Conservation (phyloP, 2,888 invertebrate species). For the Sesia apiformis region DNA sequence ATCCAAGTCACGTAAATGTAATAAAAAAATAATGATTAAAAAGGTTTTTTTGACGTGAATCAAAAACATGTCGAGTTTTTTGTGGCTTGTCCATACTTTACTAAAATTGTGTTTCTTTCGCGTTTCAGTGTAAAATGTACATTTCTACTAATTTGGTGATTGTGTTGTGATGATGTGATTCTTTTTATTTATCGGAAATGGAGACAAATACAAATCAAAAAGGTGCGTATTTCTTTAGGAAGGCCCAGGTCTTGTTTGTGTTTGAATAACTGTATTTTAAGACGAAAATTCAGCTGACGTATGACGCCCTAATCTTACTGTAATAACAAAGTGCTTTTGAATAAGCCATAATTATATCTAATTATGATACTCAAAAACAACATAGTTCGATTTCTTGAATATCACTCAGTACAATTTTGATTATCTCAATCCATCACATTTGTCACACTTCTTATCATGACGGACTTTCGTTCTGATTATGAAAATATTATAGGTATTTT, state of each 20-base stretch:
- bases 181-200: conserved; percentile 43
- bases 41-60: background rate
- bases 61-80: conserved; percentile 3
- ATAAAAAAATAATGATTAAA: background rate
- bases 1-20: no score
- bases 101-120: conserved; percentile 1
- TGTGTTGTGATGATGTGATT: conserved; percentile 60
- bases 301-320: conserved; percentile 21
- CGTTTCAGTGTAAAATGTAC: conserved; percentile 15
- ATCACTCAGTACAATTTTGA: no score
- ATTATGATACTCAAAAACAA: no score
- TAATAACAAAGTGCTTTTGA: background rate
- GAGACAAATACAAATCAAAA: conserved; percentile 64
- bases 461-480: no score
- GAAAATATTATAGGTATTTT: no score
- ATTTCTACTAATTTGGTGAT: conserved; percentile 10
- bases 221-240: conserved; percentile 44
- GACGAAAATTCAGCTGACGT: conserved; percentile 42
- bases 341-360: no score
- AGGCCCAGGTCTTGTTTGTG: conserved; percentile 51
- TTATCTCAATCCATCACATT: no score
- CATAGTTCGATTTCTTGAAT: no score
- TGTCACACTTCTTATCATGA: no score
- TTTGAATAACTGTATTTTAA: conserved; percentile 63
- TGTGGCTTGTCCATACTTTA: background rate